Base-by-base conservation (phyloP, 2,888 invertebrate genomes). In the Melitaea athalia region DNA sequence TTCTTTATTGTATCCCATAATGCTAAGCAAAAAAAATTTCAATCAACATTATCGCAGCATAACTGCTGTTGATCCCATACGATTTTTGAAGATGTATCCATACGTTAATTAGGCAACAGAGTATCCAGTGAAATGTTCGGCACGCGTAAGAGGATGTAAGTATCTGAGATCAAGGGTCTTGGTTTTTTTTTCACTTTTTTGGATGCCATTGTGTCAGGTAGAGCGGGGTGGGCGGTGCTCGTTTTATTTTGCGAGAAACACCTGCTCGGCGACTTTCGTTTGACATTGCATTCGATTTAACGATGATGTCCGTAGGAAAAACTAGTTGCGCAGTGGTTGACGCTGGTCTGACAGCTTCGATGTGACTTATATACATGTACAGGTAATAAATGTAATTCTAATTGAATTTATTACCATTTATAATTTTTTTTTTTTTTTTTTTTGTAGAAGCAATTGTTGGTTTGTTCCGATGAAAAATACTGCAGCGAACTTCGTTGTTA, bases 171-270 rank as follows among this genome's bases (percentile, higher is more conserved):
- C 77, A 24, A 80, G 73, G 69, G 74, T 71, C 38, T 38, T 38
- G 8, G 4, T 73, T 83, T 55, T 53, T 86, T 87, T 88, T 89
- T 81, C 81, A 73, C 84, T 73, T 86, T 87, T 87, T 88, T 78
- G 84, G 79, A 88, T 89, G 75, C 88, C 87, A 77, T 80, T 80
- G 84, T 85, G 87, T 82, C 86, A 86, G 86, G 86, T 86, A 85
- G 77, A 81, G 70, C 77, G 76, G 75, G 78, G 79, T 76, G 79
- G 76, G 68, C 75, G 73, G 75, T 73, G 70, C 10, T 15, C 74
- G 63, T 68, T 71, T 67, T 75, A 63, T 67, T 73, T 62, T 67
- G 67, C 64, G 64, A 67, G 70, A 68, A 71, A 73, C 76, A 77
- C 76, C 76, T 77, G 76, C 76, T 73, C 68, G 57, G 49, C 71